phyloP scores from a whole-genome alignment of 2,888 invertebrate genomes.

The Lasioglossum vierecki region DNA sequence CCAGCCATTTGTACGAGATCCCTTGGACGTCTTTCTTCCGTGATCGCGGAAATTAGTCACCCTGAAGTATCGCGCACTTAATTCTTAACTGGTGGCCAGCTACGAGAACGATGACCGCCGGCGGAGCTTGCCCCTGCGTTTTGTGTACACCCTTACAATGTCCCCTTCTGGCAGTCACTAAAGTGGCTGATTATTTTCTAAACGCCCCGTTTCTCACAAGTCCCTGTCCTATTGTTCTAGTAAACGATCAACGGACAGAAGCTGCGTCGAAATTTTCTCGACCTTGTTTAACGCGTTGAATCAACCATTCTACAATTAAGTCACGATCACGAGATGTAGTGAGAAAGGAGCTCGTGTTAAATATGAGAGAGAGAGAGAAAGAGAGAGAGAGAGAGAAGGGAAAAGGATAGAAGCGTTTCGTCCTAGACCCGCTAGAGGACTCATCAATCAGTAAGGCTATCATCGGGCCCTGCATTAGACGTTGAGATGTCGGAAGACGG shows the following conservation, averaged over 20 bases:
- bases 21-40: slow-evolving; percentile 56
- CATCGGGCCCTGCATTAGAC: too few species aligned
- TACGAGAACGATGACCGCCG: background rate
- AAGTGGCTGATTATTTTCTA: background rate
- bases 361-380: too few species aligned
- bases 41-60: slow-evolving; percentile 60
- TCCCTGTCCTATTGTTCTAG: background rate
- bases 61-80: background rate
- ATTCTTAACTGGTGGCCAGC: background rate
- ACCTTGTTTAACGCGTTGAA: background rate
- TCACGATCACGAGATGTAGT: too few species aligned
- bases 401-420: too few species aligned
- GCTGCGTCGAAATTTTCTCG: background rate
- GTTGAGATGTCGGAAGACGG: too few species aligned
- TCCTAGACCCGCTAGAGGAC: too few species aligned
- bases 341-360: too few species aligned
- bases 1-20: slow-evolving; percentile 52
- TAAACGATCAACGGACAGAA: background rate
- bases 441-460: too few species aligned
- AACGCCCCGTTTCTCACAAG: background rate
- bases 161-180: background rate
- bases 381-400: too few species aligned
- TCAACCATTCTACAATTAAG: too few species aligned
- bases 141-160: background rate
- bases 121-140: background rate